These are phyloP conservation scores for Calidris pygmaea DNA, from an alignment of 2,113 vertebrate species.

Conservation along the genomic window DNA sequence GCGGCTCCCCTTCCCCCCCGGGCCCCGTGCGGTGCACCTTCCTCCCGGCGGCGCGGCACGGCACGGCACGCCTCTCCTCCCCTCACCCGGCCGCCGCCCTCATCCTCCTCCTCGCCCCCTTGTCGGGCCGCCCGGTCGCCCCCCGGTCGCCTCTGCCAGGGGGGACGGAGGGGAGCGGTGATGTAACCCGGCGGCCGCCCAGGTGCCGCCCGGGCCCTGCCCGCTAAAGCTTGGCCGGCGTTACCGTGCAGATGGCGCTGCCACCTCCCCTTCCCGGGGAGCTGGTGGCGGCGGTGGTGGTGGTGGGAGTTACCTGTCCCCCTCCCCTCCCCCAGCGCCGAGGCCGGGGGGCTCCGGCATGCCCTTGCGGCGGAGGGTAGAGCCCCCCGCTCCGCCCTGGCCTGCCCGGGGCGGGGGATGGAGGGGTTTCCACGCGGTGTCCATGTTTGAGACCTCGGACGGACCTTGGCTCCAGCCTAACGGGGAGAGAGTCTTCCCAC, in stretches of 20 bases:
- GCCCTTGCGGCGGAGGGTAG: neutral
- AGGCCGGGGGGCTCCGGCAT: neutral
- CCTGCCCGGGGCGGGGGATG: too few species aligned
- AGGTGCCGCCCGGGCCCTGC: neutral
- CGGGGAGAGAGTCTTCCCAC: neutral
- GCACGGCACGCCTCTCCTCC: neutral
- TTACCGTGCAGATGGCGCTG: slow-evolving; percentile 22
- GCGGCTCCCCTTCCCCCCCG: neutral
- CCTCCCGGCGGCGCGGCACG: neutral
- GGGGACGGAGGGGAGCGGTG: neutral
- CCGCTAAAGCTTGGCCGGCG: neutral
- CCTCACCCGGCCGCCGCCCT: neutral
- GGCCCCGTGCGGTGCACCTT: neutral
- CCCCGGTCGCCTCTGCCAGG: neutral
- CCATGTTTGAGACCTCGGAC: neutral
- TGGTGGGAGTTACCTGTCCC: neutral
- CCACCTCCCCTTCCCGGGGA: neutral
- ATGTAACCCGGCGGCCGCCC: neutral
- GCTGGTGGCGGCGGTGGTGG: neutral
- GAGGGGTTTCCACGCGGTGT: neutral
- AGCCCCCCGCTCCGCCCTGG: neutral
- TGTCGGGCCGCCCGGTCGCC: neutral
- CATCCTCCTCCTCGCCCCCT: neutral
- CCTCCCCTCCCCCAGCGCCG: neutral
- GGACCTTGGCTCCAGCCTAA: neutral